These are phyloP conservation scores for Drosophila maculinotata DNA, from an alignment of 2,888 invertebrate species.

Conservation along the genomic window DNA sequence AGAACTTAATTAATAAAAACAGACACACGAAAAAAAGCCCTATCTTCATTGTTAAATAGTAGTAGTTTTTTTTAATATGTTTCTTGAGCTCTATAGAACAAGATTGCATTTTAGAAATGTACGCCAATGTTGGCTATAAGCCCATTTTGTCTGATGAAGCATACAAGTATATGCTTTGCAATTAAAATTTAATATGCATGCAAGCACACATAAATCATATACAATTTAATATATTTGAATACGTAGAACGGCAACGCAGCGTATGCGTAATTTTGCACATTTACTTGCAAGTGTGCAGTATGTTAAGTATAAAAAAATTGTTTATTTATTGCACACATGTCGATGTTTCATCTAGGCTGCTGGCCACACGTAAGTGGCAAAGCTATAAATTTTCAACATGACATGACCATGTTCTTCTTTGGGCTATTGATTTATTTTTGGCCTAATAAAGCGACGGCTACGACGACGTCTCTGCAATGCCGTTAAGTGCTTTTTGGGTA, in stretches of 20 bases:
- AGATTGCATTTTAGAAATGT: not conserved
- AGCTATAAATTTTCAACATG: conserved; percentile 64
- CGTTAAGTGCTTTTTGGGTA: conserved; percentile 45
- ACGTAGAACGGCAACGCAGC: conserved; percentile 3
- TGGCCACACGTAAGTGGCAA: conserved; percentile 43
- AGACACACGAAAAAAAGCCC: no score
- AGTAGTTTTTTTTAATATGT: no score
- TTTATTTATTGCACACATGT: conserved; percentile 36
- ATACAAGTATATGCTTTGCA: not conserved
- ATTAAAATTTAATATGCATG: not conserved
- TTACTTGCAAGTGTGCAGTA: conserved; percentile 1
- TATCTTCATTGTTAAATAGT: no score
- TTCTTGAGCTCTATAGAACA: no score
- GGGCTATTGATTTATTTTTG: conserved; percentile 60
- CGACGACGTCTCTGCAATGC: conserved; percentile 43
- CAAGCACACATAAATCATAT: not conserved
- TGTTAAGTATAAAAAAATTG: conserved; percentile 15
- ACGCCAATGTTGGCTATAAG: not conserved
- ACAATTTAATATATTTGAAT: not conserved
- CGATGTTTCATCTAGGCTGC: conserved; percentile 24
- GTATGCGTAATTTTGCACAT: conserved; percentile 29
- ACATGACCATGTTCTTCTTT: conserved; percentile 45
- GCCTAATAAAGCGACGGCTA: conserved; percentile 48
- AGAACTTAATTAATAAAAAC: no score
- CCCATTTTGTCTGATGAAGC: not conserved